Conservation (phyloP, 2,113 vertebrate species). For the Chaetorhynchus papuensis region DNA sequence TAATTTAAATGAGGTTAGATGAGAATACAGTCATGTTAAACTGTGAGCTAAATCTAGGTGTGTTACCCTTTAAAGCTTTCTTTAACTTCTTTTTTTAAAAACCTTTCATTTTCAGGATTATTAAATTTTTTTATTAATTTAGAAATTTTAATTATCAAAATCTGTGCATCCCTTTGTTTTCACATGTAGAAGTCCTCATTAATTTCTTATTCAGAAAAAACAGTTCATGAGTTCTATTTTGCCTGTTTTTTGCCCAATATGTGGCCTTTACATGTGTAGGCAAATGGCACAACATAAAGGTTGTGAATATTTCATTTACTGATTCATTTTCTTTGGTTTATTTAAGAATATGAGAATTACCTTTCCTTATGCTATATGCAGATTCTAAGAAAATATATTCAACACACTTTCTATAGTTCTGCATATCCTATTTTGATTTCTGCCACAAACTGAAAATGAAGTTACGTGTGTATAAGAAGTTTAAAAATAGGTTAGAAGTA, state of each 20-base stretch:
- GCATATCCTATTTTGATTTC: neutral
- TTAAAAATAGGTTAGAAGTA: conserved; percentile 19
- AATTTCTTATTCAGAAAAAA: neutral
- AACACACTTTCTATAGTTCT: neutral
- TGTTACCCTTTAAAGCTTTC: neutral
- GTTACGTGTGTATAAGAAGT: neutral
- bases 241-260: neutral
- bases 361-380: neutral
- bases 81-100: neutral
- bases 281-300: neutral
- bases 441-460: neutral
- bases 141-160: neutral
- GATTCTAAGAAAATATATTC: neutral
- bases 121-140: neutral
- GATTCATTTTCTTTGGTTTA: neutral
- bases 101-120: neutral
- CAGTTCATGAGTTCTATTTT: neutral
- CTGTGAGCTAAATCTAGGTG: neutral
- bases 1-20: neutral
- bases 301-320: neutral
- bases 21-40: neutral
- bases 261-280: neutral
- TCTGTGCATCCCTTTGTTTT: neutral
- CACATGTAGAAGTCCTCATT: neutral
- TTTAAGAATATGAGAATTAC: neutral